Evolutionary conservation across 2,113 vertebrate genomes (phyloP).

Genomic region (Semnornis frantzii): DNA sequence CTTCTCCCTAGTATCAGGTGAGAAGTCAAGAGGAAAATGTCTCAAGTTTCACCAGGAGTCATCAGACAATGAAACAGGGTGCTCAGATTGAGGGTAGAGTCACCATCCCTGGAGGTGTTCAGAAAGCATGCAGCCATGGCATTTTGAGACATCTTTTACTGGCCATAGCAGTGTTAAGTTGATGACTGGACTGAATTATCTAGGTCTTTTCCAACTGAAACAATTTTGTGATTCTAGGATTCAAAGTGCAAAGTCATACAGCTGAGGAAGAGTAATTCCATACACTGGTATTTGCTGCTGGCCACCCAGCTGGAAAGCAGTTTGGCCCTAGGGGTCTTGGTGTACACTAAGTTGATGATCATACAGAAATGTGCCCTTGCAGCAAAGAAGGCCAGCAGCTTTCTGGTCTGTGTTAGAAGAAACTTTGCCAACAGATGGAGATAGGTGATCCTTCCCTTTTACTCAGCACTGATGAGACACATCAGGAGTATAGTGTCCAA

Average conservation of each 20-base stretch:
- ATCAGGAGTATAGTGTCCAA: background rate
- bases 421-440: background rate
- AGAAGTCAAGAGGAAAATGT: no score
- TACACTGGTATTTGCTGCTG: rapidly evolving
- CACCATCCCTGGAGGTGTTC: no score
- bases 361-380: background rate
- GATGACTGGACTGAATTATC: no score
- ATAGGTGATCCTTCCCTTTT: background rate
- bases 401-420: background rate
- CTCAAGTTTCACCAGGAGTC: no score
- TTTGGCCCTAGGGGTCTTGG: background rate
- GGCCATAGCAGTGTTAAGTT: no score
- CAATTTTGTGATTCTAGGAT: no score
- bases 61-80: no score
- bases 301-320: background rate
- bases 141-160: no score
- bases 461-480: background rate
- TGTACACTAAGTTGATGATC: background rate
- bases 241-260: background rate
- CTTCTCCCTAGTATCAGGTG: no score
- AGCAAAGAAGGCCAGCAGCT: background rate
- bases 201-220: no score
- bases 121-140: no score
- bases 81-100: no score
- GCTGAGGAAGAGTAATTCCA: background rate